Evolutionary conservation across 2,113 vertebrate genomes (phyloP), one percentile per base, ranked within the genome.

Genomic region (Pleuronectes platessa): DNA sequence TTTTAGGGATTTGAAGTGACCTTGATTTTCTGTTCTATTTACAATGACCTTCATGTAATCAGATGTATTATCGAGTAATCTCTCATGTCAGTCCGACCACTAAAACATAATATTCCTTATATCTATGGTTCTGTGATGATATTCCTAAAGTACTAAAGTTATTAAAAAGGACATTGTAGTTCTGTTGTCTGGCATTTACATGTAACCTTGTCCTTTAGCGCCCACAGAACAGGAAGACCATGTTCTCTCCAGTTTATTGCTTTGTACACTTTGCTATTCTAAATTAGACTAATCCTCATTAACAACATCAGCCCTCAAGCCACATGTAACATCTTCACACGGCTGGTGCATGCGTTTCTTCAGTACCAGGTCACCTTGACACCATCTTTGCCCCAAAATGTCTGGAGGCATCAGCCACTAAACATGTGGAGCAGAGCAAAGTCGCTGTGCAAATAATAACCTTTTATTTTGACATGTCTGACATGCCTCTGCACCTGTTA

Each of bases 311-410:
- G 64, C 37, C 80, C 64, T 64, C 8, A 2, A 72, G 83, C 78
- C 40, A 45, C 65, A 26, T 35, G 58, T 67, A 79, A 74, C 74
- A 71, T 84, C 72, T 80, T 76, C 53, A 47, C 59, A 54, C 56
- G 56, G 35, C 61, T 23, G 51, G 42, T 51, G n/a, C 47, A 35
- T 66, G 81, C 37, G 20, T 73, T 61, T 37, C 74, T 75, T 42
- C 47, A 61, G 13, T 67, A 67, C 72, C 88, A 85, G 85, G 82
- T 92, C 88, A 91, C 85, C 76, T 88, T 88, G 85, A 88, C 85
- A 83, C 83, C 78, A 65, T 85, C 75, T 58, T 54, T 87, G 78
- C 79, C 81, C 83, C 76, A 70, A 76, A 69, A 79, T 88, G 74
- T 85, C 85, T 86, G 79, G 77, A 88, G 83, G 88, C 73, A 79